Conservation (phyloP, 2,797 vertebrate species). For the Phoeniculus purpureus region DNA sequence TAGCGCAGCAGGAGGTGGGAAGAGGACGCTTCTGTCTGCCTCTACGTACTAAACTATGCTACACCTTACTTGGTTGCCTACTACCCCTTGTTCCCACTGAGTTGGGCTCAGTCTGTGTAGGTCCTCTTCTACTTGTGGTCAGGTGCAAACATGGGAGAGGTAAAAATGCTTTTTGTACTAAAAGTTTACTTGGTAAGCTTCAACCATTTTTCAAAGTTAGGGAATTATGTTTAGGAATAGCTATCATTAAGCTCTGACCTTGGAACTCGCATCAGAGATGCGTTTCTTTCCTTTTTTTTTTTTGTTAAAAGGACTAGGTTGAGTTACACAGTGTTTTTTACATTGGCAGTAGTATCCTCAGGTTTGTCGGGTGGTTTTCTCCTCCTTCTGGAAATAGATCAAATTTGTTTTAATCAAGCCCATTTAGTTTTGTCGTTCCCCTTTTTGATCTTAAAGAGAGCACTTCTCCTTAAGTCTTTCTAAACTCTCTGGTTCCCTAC, state of each 20-base stretch:
- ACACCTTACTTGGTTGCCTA: background rate
- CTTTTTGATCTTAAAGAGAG: slow-evolving; percentile 36
- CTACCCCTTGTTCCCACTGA: background rate
- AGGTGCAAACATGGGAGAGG: background rate
- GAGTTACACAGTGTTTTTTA: slow-evolving; percentile 37
- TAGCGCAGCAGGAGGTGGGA: background rate
- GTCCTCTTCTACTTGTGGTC: background rate
- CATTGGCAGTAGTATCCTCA: background rate
- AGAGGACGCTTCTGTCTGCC: background rate
- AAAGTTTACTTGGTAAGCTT: slow-evolving; percentile 14
- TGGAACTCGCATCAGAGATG: background rate
- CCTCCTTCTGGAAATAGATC: background rate
- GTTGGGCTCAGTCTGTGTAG: background rate
- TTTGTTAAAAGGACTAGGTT: slow-evolving; percentile 7
- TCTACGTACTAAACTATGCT: background rate
- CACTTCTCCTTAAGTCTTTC: background rate
- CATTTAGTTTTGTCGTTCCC: slow-evolving; percentile 2
- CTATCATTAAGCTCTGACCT: slow-evolving; percentile 19
- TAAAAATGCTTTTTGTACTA: background rate
- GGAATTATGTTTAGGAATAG: too few species aligned
- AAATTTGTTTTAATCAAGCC: slow-evolving; percentile 68
- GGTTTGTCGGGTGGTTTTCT: background rate
- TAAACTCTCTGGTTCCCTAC: background rate
- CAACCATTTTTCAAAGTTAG: slow-evolving; percentile 29
- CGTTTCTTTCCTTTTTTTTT: background rate